Percentiles rank a stretch among this genome's conserved stretches.
Conservation (phyloP, 2,113 vertebrate species). For the Campylomormyrus tamandua region DNA sequence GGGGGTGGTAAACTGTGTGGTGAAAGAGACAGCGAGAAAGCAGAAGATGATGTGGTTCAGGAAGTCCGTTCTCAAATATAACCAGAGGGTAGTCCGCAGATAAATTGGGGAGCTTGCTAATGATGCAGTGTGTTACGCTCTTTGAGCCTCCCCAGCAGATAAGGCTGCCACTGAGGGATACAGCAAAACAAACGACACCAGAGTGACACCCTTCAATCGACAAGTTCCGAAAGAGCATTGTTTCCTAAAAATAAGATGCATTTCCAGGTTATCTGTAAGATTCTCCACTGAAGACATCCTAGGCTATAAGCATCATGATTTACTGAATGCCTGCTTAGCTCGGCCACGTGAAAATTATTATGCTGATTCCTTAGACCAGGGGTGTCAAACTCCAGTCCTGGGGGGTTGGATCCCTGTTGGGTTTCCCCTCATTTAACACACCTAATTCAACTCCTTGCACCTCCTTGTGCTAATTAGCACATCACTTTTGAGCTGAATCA, state of each 20-base stretch:
- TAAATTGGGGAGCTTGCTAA: conserved; percentile 25
- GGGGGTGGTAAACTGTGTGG: conserved; percentile 3
- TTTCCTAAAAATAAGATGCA: not conserved
- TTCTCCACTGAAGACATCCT: not conserved
- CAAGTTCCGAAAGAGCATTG: not conserved
- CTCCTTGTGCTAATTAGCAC: no score
- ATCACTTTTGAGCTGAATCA: no score
- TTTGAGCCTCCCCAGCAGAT: not conserved
- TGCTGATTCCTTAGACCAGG: not conserved
- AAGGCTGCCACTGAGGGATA: not conserved
- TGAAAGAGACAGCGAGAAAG: conserved; percentile 16
- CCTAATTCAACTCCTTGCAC: no score
- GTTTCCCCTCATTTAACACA: no score
- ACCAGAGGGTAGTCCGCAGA: conserved; percentile 31
- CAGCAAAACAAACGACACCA: not conserved
- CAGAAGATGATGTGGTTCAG: conserved; percentile 37
- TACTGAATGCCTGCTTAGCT: not conserved
- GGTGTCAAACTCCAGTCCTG: no score
- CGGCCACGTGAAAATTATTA: not conserved
- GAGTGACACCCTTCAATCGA: not conserved
- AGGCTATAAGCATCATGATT: not conserved
- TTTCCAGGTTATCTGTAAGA: not conserved
- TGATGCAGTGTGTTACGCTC: not conserved
- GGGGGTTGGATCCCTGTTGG: no score
- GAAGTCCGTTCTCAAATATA: conserved; percentile 46